Evolutionary conservation across 2,888 invertebrate species (phyloP), one percentile per base, ranked within the genome.

Genomic region (Hoplodrina ambigua): DNA sequence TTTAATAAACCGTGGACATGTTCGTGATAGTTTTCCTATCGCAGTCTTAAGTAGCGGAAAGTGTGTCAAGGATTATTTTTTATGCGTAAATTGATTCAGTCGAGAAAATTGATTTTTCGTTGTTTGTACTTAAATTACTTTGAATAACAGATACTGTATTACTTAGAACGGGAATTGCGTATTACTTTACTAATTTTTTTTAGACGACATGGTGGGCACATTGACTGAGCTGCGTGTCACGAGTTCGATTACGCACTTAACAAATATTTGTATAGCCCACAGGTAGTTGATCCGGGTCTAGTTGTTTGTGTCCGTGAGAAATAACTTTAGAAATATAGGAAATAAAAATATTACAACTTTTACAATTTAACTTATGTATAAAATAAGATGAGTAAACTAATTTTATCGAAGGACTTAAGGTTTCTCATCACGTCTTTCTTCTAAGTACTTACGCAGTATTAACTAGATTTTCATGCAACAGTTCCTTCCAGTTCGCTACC

Each of bases 41-140:
- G 68, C 46, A 11, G 11, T 55, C 56, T 52, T 30, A 7, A 10
- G 30, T 58, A 20, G 41, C 15, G 62, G 17, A 44, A 81, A 76
- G 52, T 78, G 72, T 78, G 81, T 77, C 78, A 78, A 81, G 81
- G 81, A 81, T 60, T 37, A 61, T 61, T 75, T 77, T 25, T 81
- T 54, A 81, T 72, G 66, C 59, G 57, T 63, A 67, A 52, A 77
- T 67, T 64, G 57, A 67, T 81, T 64, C 66, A 37, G n/a, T 67
- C 17, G 50, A 61, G 78, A 15, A 71, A 77, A 81, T 78, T 55
- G 63, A 64, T 71, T 81, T 63, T 62, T 61, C 49, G 13, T 72
- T 25, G 30, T 73, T 44, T 7, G 25, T 67, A 25, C 33, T 53
- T 62, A 13, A 33, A 44, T 69, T 44, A 50, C 33, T 49, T 33